phyloP scores from a whole-genome alignment of 2,113 vertebrate genomes.

The Mesoclemmys tuberculata region DNA sequence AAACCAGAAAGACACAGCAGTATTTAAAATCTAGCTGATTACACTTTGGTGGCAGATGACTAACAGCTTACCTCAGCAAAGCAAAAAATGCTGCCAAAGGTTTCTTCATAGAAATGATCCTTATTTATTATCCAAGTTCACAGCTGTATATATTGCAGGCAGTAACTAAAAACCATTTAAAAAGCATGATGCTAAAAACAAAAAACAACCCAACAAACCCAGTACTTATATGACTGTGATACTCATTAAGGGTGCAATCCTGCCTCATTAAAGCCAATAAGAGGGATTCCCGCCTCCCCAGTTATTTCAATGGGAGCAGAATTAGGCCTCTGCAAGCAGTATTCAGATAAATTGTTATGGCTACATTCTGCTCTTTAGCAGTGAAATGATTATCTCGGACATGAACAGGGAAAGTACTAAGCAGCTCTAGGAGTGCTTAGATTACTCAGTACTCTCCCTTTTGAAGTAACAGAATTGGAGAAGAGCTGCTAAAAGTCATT shows the following conservation, averaged over 20 bases:
- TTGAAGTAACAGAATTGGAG: conserved; percentile 29
- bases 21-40: conserved; percentile 79
- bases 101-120: conserved; percentile 70
- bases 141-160: conserved; percentile 69
- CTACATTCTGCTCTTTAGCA: conserved; percentile 53
- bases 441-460: conserved; percentile 42
- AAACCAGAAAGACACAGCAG: conserved; percentile 74
- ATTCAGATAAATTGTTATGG: conserved; percentile 61
- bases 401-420: conserved; percentile 42
- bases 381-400: conserved; percentile 48
- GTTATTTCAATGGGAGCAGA: conserved; percentile 8
- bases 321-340: conserved; percentile 27
- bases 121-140: conserved; percentile 78
- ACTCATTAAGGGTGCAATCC: conserved; percentile 61
- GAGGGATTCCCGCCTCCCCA: background rate
- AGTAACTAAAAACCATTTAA: conserved; percentile 72
- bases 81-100: conserved; percentile 72
- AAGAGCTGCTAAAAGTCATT: conserved; percentile 33
- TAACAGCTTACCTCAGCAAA: conserved; percentile 75
- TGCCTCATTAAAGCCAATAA: conserved; percentile 41
- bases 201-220: conserved; percentile 10
- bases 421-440: conserved; percentile 32
- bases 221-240: conserved; percentile 52
- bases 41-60: conserved; percentile 73
- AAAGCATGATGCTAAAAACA: conserved; percentile 56